A percentile compares a stretch with the other conserved stretches of the same genome.
phyloP scores from a whole-genome alignment of 2,797 vertebrate genomes.

The Tiaroga cobitis region DNA sequence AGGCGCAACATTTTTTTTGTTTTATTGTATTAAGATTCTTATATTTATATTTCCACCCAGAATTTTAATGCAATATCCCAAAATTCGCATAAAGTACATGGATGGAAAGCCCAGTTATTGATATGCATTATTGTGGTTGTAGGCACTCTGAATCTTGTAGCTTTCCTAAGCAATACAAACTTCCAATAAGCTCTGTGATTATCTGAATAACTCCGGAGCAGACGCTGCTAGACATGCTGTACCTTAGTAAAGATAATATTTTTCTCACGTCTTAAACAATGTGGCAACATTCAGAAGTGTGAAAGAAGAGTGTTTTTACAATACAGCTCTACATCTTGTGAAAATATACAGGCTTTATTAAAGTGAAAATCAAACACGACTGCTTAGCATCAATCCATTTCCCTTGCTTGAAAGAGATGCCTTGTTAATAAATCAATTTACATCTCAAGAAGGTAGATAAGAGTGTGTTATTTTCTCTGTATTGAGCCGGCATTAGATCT shows the following conservation, averaged over 20 bases:
- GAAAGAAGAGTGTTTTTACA: conserved; percentile 38
- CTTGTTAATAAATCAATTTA: conserved; percentile 66
- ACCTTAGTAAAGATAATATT: conserved; percentile 31
- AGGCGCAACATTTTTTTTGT: background rate
- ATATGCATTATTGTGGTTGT: conserved; percentile 28
- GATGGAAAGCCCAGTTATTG: background rate
- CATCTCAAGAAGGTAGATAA: conserved; percentile 65
- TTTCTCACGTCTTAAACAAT: conserved; percentile 37
- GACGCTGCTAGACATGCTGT: conserved; percentile 16
- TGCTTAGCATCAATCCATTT: conserved; percentile 52
- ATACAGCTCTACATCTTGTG: conserved; percentile 48
- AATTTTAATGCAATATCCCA: background rate
- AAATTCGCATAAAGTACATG: background rate
- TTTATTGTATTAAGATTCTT: background rate
- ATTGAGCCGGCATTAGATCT: conserved; percentile 61
- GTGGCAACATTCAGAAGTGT: conserved; percentile 29
- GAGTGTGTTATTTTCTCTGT: conserved; percentile 62
- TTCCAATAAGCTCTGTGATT: conserved; percentile 29
- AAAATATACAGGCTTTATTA: conserved; percentile 51
- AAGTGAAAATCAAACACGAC: conserved; percentile 54
- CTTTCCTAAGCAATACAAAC: conserved; percentile 23
- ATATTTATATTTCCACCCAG: background rate
- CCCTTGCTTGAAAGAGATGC: conserved; percentile 42
- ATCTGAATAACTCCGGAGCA: conserved; percentile 15
- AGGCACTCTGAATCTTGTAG: conserved; percentile 26